Conservation (phyloP, 2,888 invertebrate genomes). For the Tenthredo amoena region DNA sequence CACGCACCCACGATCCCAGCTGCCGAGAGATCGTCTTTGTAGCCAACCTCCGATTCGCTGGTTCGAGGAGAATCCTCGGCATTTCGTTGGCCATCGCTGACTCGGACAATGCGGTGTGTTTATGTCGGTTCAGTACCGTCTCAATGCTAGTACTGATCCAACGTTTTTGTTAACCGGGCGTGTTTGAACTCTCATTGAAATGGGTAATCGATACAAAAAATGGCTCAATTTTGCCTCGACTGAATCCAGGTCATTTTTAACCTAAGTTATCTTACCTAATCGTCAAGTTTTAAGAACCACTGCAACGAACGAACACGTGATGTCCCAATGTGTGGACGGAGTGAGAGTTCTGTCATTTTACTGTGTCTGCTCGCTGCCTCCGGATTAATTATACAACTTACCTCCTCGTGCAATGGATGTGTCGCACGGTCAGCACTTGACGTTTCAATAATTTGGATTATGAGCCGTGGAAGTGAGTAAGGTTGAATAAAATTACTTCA, state of each 20-base stretch:
- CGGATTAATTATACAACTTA: not conserved
- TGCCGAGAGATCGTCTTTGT: slow-evolving; percentile 58
- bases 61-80: slow-evolving; percentile 28
- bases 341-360: slow-evolving; percentile 24
- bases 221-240: no score
- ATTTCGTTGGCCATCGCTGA: slow-evolving; percentile 18
- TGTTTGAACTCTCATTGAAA: not conserved
- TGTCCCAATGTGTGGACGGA: not conserved
- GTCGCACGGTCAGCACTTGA: not conserved
- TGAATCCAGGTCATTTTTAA: not conserved
- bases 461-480: not conserved
- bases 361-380: not conserved
- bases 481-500: not conserved
- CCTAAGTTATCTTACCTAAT: not conserved
- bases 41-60: slow-evolving; percentile 45
- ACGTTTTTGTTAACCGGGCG: slow-evolving; percentile 38
- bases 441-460: not conserved
- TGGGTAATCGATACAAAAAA: not conserved
- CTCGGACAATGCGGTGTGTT: slow-evolving; percentile 27
- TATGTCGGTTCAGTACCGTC: slow-evolving; percentile 56
- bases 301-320: slow-evolving; percentile 37
- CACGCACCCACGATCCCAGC: slow-evolving; percentile 61
- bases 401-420: not conserved
- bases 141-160: slow-evolving; percentile 52
- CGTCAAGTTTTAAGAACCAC: not conserved